These are phyloP conservation scores for Acromyrmex heyeri DNA, from an alignment of 1,140 invertebrate species.

Conservation along the genomic window DNA sequence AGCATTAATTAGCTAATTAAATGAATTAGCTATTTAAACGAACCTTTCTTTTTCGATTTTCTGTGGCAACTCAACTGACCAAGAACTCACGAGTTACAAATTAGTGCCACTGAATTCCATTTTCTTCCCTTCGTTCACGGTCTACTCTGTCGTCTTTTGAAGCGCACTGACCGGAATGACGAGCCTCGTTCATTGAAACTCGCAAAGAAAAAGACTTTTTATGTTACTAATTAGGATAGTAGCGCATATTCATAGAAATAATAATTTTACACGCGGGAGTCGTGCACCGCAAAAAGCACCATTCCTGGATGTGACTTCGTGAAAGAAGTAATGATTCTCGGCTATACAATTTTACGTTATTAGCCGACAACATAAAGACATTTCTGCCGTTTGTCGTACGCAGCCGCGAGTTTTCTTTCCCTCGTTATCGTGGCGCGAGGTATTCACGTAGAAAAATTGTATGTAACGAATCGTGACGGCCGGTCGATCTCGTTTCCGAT, in stretches of 20 bases:
- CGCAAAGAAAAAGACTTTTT: background rate
- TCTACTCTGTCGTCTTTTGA: background rate
- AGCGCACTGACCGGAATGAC: conserved; percentile 11
- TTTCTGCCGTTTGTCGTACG: conserved; percentile 49
- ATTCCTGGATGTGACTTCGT: background rate
- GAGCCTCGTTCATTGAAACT: background rate
- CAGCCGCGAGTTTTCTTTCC: conserved; percentile 68
- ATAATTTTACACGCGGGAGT: background rate
- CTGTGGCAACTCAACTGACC: background rate
- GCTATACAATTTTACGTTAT: conserved; percentile 63
- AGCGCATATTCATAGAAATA: conserved; percentile 3
- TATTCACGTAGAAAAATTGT: conserved; percentile 72
- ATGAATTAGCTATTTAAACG: conserved; percentile 2
- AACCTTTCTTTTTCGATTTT: background rate
- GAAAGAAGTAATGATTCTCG: conserved; percentile 34
- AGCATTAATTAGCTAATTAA: conserved; percentile 37
- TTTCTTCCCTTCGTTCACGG: background rate
- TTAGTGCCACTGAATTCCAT: conserved; percentile 17
- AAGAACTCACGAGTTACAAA: background rate
- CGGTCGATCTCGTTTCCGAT: conserved; percentile 79
- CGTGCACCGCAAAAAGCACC: background rate
- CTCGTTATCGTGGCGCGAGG: conserved; percentile 68
- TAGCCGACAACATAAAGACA: conserved; percentile 60
- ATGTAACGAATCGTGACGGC: conserved; percentile 78
- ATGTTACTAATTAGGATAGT: conserved; percentile 5